phyloP scores from a whole-genome alignment of 2,797 vertebrate genomes.

The Clamator glandarius region DNA sequence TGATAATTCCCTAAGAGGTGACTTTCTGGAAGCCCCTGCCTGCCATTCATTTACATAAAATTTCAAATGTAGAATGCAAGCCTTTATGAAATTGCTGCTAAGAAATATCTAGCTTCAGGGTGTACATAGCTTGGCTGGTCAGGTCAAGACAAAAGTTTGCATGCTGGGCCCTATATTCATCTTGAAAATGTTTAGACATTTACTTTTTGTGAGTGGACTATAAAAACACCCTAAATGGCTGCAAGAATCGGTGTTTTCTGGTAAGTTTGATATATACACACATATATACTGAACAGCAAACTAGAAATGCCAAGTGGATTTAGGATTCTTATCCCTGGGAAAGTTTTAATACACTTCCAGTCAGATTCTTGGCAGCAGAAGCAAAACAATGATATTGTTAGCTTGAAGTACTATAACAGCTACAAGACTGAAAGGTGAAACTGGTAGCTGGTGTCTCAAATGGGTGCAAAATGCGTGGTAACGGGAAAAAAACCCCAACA shows the following conservation, averaged over 20 bases:
- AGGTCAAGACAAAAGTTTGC: background rate
- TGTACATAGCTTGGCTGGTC: background rate
- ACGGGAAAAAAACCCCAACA: background rate
- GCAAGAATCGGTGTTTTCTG: background rate
- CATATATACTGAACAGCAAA: too few relatives aligned
- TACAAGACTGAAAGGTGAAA: background rate
- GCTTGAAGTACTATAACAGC: background rate
- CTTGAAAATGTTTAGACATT: background rate
- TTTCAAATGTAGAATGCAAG: background rate
- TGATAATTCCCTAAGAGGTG: background rate
- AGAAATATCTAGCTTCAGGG: background rate
- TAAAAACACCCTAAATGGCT: background rate
- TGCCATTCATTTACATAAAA: slow-evolving; percentile 22
- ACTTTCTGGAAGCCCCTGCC: background rate
- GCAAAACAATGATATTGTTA: background rate
- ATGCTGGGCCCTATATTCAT: background rate
- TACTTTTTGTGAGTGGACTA: background rate
- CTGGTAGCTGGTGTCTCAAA: background rate
- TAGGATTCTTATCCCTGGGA: background rate
- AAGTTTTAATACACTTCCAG: background rate
- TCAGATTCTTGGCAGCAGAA: background rate
- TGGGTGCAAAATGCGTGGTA: background rate
- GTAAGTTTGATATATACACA: background rate
- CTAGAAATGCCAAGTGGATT: background rate
- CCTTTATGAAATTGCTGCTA: background rate